Base-by-base conservation (phyloP, 2,888 invertebrate species). In the Epirrhoe tristata region DNA sequence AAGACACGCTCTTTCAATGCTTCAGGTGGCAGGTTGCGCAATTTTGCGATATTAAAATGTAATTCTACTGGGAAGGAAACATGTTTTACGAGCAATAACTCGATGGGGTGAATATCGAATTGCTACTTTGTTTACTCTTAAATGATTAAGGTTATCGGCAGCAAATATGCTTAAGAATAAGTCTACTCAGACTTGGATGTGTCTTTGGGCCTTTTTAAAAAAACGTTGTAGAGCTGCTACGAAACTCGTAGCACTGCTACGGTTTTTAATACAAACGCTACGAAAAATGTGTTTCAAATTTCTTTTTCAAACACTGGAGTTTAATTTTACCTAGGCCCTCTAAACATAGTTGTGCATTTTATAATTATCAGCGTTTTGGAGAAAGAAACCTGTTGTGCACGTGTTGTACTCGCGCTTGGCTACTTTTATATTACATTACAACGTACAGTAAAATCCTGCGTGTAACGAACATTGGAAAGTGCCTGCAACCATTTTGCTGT, bases 1-100 rank as follows among this genome's bases (percentile, higher is more conserved):
- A 46, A 32, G 32, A 58, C 32, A 39, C 46, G 50, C 10, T 46
- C 12, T 14, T 6, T 5, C 46, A 14, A 50, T 53, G 53, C 53
- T 64, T 54, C 53, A 58, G 64, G 50, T 51, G 36, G 36, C 39
- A 58, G 58, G 53, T 63, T 64, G 58, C 57, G 36, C 39, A 48
- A 72, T 73, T 70, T 72, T 58, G 61, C 64, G 56, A 70, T 72
- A 72, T 71, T 73, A 72, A 69, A 70, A 70, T 51, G 66, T 71
- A 74, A 74, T 73, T 73, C 69, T 59, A 53, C 56, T 53, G 69
- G 56, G 12, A 43, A 57, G 68, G 67, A 69, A 71, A 71, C 62
- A 70, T 70, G 63, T 53, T 72, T 69, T 70, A 68, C 55, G 68
- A 71, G 67, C 58, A 63, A 66, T 70, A 67, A 66, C 58, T 60